Percentiles rank a stretch among this genome's conserved stretches.
Evolutionary conservation across 92 coral and sea anemone species (phyloP).

Genomic region (Diadumene lineata): DNA sequence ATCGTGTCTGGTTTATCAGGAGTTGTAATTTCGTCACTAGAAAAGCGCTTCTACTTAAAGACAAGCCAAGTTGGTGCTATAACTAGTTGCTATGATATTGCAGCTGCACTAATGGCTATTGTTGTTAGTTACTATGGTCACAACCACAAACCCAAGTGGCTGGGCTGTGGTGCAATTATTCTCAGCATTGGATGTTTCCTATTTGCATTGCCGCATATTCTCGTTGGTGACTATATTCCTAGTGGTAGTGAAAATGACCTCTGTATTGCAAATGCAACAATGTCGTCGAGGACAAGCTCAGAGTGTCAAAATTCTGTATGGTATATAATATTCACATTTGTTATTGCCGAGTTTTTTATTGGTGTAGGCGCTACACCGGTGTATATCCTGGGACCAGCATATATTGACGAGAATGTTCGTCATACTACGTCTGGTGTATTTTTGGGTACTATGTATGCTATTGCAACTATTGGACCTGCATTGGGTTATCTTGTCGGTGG

Average conservation of each 20-base stretch:
- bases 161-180: constrained; percentile 83
- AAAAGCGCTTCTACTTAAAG: constrained; percentile 80
- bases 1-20: constrained; percentile 92
- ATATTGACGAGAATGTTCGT: constrained; percentile 84
- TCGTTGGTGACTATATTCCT: constrained; percentile 71
- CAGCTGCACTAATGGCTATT: constrained; percentile 81
- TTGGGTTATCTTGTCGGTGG: constrained; percentile 89
- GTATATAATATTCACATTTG: constrained; percentile 85
- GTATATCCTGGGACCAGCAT: constrained; percentile 83
- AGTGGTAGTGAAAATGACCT: constrained; percentile 61
- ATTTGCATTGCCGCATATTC: constrained; percentile 89
- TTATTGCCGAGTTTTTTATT: constrained; percentile 84
- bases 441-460: constrained; percentile 88
- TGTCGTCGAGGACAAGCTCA: constrained; percentile 20
- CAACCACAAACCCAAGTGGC: constrained; percentile 94
- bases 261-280: constrained; percentile 43
- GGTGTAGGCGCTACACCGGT: constrained; percentile 99
- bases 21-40: constrained; percentile 90
- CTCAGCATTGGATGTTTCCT: constrained; percentile 85
- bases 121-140: constrained; percentile 95
- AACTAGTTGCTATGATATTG: constrained; percentile 83
- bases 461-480: constrained; percentile 90
- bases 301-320: constrained; percentile 73
- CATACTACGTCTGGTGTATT: constrained; percentile 83
- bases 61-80: constrained; percentile 81